Base-by-base conservation (phyloP, 2,797 vertebrate genomes). In the Sandelia bainsii region DNA sequence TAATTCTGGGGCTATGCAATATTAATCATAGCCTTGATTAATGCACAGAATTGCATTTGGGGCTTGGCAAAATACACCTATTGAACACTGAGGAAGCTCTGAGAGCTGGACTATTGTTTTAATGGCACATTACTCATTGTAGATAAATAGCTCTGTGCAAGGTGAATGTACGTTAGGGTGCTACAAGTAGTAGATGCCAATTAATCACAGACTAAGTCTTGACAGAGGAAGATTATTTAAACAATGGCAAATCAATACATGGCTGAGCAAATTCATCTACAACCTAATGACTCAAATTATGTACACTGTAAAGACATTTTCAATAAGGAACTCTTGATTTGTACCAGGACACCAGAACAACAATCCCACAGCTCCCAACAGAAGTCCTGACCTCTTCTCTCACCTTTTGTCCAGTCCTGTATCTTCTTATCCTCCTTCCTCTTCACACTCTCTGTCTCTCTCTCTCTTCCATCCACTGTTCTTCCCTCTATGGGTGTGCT, bases 401-500 rank as follows among this genome's bases (percentile, higher is more conserved):
- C 83, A 95, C 97, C 97, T 97, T 96, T 95, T 95, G 90, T 95
- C 94, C 95, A 96, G 95, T 94, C 93, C 93, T 93, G 92, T 95
- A 93, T 96, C 81, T 95, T 95, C 88, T 96, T 96, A 88, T 96
- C 94, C 92, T 95, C 95, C 94, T 96, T 97, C 94, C 95, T 95
- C 94, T 94, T 95, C 93, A 95, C 93, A 94, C 94, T 93, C 94
- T 95, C 92, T 91, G 95, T 95, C 95, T 96, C 65, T 91, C 90
- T 94, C 94, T 96, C 95, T 97, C 97, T 96, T 97, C 97, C 96
- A 97, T 98, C 95, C 96, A 98, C 96, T 95, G 94, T 94, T 95
- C 93, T 94, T 96, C 95, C 93, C 94, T 93, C 94, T 96, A 91
- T 95, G 94, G 94, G 95, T 95, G 92, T 94, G 94, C 96, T 96